These are phyloP conservation scores for Jaculus jaculus DNA, from an alignment of 2,113 vertebrate genomes.

Conservation along the genomic window DNA sequence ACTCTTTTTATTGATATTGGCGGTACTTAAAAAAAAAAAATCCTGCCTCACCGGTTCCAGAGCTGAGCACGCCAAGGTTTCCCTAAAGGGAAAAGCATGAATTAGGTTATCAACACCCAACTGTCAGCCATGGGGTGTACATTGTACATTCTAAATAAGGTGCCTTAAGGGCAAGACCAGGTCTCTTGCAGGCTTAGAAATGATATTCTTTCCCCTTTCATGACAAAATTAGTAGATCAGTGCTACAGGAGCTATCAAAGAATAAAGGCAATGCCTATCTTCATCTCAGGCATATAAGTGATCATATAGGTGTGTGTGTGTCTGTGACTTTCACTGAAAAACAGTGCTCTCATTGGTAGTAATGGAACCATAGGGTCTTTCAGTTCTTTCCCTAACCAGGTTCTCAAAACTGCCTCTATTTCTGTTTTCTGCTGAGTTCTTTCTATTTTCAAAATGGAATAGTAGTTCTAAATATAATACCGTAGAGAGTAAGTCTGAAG, in stretches of 20 bases:
- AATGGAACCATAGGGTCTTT: neutral
- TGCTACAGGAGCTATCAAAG: neutral
- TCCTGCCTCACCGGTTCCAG: conserved; percentile 44
- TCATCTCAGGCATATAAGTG: neutral
- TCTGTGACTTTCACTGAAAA: neutral
- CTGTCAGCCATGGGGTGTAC: conserved; percentile 79
- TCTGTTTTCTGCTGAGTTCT: neutral
- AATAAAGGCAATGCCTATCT: conserved; percentile 41
- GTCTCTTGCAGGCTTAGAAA: conserved; percentile 73
- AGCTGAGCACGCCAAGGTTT: conserved; percentile 69
- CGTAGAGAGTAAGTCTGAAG: neutral
- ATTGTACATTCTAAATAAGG: conserved; percentile 78
- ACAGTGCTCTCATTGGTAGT: neutral
- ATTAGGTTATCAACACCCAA: conserved; percentile 82
- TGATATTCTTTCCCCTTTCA: conserved; percentile 69
- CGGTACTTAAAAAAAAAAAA: conserved; percentile 77
- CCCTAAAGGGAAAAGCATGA: conserved; percentile 77
- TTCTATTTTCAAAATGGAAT: conserved; percentile 18
- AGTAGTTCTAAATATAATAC: conserved; percentile 9
- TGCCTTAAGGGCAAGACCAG: conserved; percentile 69
- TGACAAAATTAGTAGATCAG: conserved; percentile 54
- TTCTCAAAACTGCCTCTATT: neutral
- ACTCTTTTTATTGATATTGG: conserved; percentile 82
- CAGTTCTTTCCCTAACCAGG: neutral
- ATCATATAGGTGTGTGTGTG: neutral